A percentile compares a stretch with the other conserved stretches of the same genome.
Evolutionary conservation across 1,140 invertebrate genomes (phyloP).

Genomic region (Zelostemma sp.): DNA sequence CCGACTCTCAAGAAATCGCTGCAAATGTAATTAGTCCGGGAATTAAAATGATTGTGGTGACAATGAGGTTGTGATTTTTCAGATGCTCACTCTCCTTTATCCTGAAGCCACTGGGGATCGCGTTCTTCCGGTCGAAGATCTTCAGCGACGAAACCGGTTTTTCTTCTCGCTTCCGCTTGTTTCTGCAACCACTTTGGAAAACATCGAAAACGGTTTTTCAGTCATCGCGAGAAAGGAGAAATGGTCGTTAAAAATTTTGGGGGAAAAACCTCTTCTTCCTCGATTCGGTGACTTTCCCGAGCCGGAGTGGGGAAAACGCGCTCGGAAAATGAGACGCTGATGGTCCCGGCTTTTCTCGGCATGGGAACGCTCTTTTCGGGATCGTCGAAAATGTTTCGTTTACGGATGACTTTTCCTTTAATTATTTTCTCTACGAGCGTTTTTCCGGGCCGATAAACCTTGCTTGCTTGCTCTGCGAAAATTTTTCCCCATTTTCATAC

Average conservation of each 20-base stretch:
- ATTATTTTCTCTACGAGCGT: conserved; percentile 49
- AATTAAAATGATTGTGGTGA: too few species aligned
- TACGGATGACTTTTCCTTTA: conserved; percentile 31
- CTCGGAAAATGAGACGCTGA: conserved; percentile 81
- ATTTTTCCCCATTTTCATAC: background rate
- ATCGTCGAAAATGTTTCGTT: conserved; percentile 42
- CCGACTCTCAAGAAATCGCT: conserved; percentile 80
- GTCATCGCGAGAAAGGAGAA: conserved; percentile 13
- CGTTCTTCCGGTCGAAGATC: conserved; percentile 86
- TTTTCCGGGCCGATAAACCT: conserved; percentile 26
- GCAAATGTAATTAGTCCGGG: conserved; percentile 26
- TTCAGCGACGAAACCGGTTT: conserved; percentile 79
- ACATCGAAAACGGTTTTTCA: conserved; percentile 9
- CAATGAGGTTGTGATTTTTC: too few species aligned
- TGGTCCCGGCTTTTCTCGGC: conserved; percentile 72
- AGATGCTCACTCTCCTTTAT: conserved; percentile 81
- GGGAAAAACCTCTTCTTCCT: conserved; percentile 77
- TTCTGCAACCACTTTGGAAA: conserved; percentile 80
- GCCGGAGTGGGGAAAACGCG: conserved; percentile 86
- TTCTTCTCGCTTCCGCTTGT: conserved; percentile 80
- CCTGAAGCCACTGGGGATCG: conserved; percentile 84
- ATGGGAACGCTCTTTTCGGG: conserved; percentile 66
- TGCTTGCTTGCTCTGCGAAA: conserved; percentile 1
- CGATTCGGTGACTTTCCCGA: conserved; percentile 79
- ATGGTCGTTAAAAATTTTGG: background rate